Percentiles rank a stretch among this genome's conserved stretches.
Conservation (phyloP, 2,113 vertebrate species). For the Leptosomus discolor region DNA sequence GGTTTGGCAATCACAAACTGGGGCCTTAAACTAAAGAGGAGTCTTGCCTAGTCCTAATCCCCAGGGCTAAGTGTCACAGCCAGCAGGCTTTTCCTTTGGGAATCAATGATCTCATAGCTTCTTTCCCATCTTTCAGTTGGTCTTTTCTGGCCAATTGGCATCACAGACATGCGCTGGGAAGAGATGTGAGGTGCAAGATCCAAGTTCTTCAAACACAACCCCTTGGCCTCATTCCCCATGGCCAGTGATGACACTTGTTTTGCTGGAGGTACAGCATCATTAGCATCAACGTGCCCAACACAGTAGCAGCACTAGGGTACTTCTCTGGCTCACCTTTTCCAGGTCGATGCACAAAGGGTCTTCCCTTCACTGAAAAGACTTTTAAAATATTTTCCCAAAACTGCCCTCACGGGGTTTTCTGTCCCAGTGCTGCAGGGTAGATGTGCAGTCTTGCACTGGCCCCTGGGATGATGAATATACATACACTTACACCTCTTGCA, state of each 20-base stretch:
- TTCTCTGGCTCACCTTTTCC: neutral
- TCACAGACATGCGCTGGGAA: neutral
- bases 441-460: neutral
- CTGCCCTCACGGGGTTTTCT: neutral
- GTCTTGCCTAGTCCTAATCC: neutral
- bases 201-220: neutral
- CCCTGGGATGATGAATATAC: neutral
- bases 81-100: neutral
- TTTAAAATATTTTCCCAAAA: neutral
- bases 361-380: neutral
- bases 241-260: neutral
- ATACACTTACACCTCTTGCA: neutral
- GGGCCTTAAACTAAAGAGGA: neutral
- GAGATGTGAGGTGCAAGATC: neutral
- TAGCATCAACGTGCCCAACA: neutral
- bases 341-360: neutral
- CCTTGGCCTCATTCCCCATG: neutral
- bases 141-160: neutral
- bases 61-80: neutral
- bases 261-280: neutral
- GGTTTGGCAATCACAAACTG: neutral
- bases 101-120: neutral
- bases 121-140: neutral
- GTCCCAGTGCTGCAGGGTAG: neutral
- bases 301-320: rapidly evolving